Evolutionary conservation across 2,888 invertebrate genomes (phyloP).

Genomic region (Cheilosia vulpina): DNA sequence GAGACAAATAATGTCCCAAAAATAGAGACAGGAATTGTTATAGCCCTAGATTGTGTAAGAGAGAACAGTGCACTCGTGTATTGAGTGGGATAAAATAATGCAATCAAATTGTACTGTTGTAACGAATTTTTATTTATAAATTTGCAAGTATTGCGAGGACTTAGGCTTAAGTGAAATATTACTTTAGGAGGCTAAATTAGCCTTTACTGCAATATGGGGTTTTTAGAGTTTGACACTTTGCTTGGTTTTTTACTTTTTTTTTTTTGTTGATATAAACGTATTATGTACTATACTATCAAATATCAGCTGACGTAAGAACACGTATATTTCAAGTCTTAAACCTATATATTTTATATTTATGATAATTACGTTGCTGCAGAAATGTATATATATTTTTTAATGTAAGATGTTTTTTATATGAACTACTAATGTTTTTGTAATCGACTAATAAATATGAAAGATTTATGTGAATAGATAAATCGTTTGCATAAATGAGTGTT

Average conservation of each 20-base stretch:
- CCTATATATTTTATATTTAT: too few species aligned
- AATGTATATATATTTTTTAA: neutral
- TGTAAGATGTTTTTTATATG: constrained; percentile 4
- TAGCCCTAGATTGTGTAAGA: constrained; percentile 10
- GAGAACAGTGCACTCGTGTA: neutral
- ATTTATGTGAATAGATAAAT: constrained; percentile 6
- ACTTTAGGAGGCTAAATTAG: neutral
- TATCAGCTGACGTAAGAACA: too few species aligned
- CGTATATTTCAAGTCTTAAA: too few species aligned
- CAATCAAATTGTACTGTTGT: constrained; percentile 51
- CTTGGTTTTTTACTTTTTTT: too few species aligned
- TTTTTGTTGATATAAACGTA: too few species aligned
- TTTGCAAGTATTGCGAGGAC: neutral
- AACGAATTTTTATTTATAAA: constrained; percentile 26
- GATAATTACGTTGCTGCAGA: too few species aligned
- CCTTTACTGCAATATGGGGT: neutral
- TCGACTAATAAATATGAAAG: constrained; percentile 26
- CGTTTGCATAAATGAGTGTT: constrained; percentile 12
- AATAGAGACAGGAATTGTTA: constrained; percentile 33
- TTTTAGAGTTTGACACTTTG: neutral
- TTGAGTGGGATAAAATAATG: neutral
- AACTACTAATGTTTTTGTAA: constrained; percentile 5
- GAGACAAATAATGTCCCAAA: constrained; percentile 46
- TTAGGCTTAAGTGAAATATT: neutral
- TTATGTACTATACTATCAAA: too few species aligned